These are phyloP conservation scores for Cyclophora albipunctata DNA, from an alignment of 2,888 invertebrate genomes.

Conservation along the genomic window DNA sequence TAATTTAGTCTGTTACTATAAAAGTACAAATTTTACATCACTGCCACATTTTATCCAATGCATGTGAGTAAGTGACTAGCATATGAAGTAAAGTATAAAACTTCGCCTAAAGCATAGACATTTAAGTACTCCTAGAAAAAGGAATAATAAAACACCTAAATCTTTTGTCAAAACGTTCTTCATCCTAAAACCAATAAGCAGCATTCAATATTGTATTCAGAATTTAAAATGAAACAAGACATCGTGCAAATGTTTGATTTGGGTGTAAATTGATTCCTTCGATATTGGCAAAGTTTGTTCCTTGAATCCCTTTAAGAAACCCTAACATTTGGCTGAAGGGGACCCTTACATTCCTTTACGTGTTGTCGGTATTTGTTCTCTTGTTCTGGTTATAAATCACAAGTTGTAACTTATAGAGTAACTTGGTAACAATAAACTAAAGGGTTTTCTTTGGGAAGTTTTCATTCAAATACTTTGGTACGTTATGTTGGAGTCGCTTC, in stretches of 20 bases:
- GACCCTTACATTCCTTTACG: constrained; percentile 30
- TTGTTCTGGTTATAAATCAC: constrained; percentile 29
- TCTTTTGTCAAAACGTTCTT: background rate
- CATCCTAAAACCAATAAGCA: background rate
- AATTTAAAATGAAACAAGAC: constrained; percentile 15
- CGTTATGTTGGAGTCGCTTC: constrained; percentile 1
- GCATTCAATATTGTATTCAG: constrained; percentile 12
- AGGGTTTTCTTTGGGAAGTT: constrained; percentile 9
- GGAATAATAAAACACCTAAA: too few relatives aligned
- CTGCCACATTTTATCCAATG: too few relatives aligned
- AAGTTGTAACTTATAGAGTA: constrained; percentile 20
- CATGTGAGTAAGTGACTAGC: too few relatives aligned
- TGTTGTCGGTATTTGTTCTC: constrained; percentile 34
- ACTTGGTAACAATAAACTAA: constrained; percentile 8
- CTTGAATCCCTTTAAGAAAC: constrained; percentile 35
- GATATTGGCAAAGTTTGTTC: constrained; percentile 58
- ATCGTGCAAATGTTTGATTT: constrained; percentile 30
- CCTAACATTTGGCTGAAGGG: constrained; percentile 30
- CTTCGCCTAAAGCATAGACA: too few relatives aligned
- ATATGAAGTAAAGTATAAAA: too few relatives aligned
- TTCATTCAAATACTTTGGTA: constrained; percentile 2
- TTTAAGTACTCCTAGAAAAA: too few relatives aligned
- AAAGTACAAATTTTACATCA: too few relatives aligned
- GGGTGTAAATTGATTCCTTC: constrained; percentile 49
- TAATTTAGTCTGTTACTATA: too few relatives aligned